Evolutionary conservation across 2,888 invertebrate species (phyloP), one percentile per base, ranked within the genome.

Genomic region (Anoplius nigerrimus): DNA sequence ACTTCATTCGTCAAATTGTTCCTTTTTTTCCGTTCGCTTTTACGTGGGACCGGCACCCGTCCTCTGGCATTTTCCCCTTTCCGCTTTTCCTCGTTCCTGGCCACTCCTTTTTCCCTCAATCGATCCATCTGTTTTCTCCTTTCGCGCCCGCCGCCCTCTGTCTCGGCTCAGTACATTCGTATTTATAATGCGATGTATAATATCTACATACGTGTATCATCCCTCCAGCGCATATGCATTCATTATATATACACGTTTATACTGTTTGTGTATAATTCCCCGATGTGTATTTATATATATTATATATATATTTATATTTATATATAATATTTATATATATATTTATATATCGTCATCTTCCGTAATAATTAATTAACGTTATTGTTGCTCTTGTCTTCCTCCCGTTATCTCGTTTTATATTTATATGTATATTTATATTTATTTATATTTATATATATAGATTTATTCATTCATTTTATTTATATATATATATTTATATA

Each of bases 371-470:
- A 63, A 60, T 71, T 78, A 80, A 76, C 67, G 67, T 80, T 83
- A 82, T 83, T 82, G 80, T 83, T 78, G 74, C 80, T 73, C 73
- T 82, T 77, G 62, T 74, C 66, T 60, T 71, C 48, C 22, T 68
- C 48, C 70, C 48, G 52, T 58, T 55, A 62, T 66, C 24, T 61
- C 59, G 55, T 48, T 53, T 55, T 62, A 21, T 62, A 54, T 18
- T 61, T 61, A 60, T 62, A 61, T 55, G 62, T 69, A 60, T 72
- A 75, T 70, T 57, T 64, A 60, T 72, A 55, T 43, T 66, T 62
- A 63, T 70, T 65, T 61, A 65, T 69, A 43, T 18, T 48, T 48
- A 20, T 48, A 60, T 72, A 75, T 70, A 54, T 64, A n/a, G 22
- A 24, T 51, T 66, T 27, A 52, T 45, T 62, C 34, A 59, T 63